phyloP scores from a whole-genome alignment of 2,888 invertebrate genomes.

The Limnephilus lunatus region DNA sequence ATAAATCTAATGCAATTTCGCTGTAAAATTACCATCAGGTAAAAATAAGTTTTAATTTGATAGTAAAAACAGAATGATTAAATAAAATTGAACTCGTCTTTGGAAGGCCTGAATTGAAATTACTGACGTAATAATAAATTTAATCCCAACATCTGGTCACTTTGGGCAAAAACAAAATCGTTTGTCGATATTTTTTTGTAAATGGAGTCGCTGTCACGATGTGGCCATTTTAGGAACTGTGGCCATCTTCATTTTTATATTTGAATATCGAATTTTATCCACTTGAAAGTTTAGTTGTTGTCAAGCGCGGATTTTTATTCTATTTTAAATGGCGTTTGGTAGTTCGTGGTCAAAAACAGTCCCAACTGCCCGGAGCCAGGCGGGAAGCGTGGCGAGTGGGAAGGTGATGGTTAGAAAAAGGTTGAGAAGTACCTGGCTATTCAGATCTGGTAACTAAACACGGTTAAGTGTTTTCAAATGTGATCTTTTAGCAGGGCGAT shows the following conservation, averaged over 20 bases:
- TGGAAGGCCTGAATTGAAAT: neutral
- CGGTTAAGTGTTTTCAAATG: too few relatives aligned
- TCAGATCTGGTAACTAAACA: too few relatives aligned
- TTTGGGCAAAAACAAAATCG: constrained; percentile 2
- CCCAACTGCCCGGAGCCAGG: too few relatives aligned
- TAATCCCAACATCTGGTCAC: neutral
- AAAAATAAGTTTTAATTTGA: neutral
- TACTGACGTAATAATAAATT: neutral
- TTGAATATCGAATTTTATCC: neutral
- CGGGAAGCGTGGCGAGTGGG: too few relatives aligned
- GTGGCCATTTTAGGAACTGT: neutral
- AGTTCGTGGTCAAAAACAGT: neutral
- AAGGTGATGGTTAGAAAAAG: too few relatives aligned
- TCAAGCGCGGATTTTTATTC: neutral
- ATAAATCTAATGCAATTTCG: constrained; percentile 2
- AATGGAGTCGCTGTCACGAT: neutral
- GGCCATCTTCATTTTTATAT: neutral
- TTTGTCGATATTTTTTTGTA: neutral
- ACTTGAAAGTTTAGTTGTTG: neutral
- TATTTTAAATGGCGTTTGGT: neutral
- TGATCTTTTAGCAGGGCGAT: too few relatives aligned
- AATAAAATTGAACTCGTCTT: neutral
- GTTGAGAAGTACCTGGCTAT: too few relatives aligned
- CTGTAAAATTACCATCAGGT: neutral
- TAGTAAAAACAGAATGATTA: neutral